Percentiles rank a stretch among this genome's conserved stretches.
These are phyloP conservation scores for Linurgus olivaceus DNA, from an alignment of 2,797 vertebrate species.

Conservation along the genomic window DNA sequence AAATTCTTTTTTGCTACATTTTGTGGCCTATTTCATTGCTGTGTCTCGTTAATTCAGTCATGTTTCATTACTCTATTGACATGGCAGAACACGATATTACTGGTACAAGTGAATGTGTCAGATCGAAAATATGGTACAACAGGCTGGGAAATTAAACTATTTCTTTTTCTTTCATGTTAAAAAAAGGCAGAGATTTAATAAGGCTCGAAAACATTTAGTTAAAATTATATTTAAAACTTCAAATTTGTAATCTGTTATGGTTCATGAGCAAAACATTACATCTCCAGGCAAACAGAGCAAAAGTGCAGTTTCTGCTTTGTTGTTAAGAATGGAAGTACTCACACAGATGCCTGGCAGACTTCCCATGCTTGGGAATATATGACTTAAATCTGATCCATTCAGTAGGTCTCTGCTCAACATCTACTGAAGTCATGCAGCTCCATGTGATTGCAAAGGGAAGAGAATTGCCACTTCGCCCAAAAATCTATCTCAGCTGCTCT, in stretches of 20 bases:
- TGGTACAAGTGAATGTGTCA: neutral
- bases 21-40: neutral
- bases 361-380: neutral
- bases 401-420: neutral
- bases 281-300: neutral
- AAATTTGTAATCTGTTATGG: neutral
- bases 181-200: neutral
- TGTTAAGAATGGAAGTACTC: neutral
- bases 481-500: neutral
- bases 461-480: neutral
- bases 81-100: neutral
- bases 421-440: neutral
- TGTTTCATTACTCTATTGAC: slow-evolving; percentile 26
- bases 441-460: neutral
- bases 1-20: neutral
- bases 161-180: neutral
- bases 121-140: neutral
- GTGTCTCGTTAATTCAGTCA: neutral
- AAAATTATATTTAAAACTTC: neutral
- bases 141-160: neutral
- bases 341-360: neutral
- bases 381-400: neutral
- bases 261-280: neutral
- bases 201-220: neutral
- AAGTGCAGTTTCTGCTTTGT: neutral